A percentile compares a stretch with the other conserved stretches of the same genome.
Evolutionary conservation across 92 coral and sea anemone species (phyloP).

Genomic region (Galaxea fascicularis): DNA sequence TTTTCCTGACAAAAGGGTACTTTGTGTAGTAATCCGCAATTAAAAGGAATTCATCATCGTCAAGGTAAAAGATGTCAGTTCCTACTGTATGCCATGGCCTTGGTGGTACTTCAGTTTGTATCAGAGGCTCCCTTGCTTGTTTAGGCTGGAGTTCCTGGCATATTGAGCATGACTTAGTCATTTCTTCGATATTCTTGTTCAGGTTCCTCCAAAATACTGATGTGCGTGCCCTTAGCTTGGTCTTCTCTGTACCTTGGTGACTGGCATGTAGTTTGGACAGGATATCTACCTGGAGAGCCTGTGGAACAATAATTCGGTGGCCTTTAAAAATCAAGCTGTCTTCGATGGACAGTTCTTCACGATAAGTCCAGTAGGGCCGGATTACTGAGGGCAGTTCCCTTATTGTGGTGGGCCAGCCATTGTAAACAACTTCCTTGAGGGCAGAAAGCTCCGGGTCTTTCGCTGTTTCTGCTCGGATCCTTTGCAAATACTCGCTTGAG

Average conservation of each 20-base stretch:
- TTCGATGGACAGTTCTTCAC: neutral
- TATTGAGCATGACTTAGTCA: conserved; percentile 39
- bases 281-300: conserved; percentile 8
- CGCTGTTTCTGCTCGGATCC: too few species aligned
- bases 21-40: conserved; percentile 65
- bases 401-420: neutral
- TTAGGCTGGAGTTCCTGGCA: conserved; percentile 55
- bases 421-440: neutral
- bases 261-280: too few species aligned
- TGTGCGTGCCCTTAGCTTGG: conserved; percentile 61
- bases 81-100: conserved; percentile 65
- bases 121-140: conserved; percentile 58
- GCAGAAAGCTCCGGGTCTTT: neutral
- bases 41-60: conserved; percentile 38
- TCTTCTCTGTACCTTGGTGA: too few species aligned
- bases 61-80: too few species aligned
- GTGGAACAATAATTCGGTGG: conserved; percentile 28
- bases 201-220: conserved; percentile 58
- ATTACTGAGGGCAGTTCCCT: too few species aligned
- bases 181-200: conserved; percentile 61
- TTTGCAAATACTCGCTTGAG: neutral
- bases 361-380: neutral
- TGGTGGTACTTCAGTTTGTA: conserved; percentile 67
- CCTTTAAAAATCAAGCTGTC: neutral
- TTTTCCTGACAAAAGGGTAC: too few species aligned